Conservation (phyloP, 1,140 invertebrate species). For the Pygmarrhopalites habei region DNA sequence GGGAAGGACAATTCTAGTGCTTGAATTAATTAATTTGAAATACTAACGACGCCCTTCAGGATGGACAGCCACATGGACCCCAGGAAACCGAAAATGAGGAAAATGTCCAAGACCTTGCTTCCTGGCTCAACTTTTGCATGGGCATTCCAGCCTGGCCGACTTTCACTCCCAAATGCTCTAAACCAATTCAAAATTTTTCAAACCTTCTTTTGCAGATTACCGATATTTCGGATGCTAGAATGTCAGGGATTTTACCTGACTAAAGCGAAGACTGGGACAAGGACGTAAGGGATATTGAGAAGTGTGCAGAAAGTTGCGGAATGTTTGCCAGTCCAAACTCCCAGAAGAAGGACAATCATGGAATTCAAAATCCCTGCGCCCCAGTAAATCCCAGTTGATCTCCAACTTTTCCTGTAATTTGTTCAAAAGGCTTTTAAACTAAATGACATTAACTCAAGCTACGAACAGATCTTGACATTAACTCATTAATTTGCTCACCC, state of each 20-base stretch:
- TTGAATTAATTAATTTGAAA: not conserved
- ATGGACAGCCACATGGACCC: slow-evolving; percentile 24
- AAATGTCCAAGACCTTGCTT: slow-evolving; percentile 21
- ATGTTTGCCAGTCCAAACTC: slow-evolving; percentile 29
- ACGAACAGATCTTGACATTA: not conserved
- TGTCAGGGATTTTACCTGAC: slow-evolving; percentile 13
- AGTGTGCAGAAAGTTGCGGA: slow-evolving; percentile 37
- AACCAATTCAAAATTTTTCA: no score
- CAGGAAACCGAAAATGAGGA: slow-evolving; percentile 19
- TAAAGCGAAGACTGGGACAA: slow-evolving; percentile 31
- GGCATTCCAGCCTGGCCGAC: slow-evolving; percentile 22
- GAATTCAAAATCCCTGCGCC: slow-evolving; percentile 34
- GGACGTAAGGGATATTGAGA: slow-evolving; percentile 36
- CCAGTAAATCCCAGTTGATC: slow-evolving; percentile 33
- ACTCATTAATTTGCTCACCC: slow-evolving; percentile 8
- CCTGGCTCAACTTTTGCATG: not conserved
- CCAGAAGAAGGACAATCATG: slow-evolving; percentile 35
- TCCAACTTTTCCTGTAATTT: slow-evolving; percentile 30
- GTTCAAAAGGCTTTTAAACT: not conserved
- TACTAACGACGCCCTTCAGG: slow-evolving; percentile 25
- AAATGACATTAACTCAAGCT: not conserved
- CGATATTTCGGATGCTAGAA: no score
- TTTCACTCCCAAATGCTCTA: slow-evolving; percentile 27
- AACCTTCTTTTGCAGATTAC: no score
- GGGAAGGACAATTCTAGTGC: not conserved